These are phyloP conservation scores for Tonatia bakeri DNA, from an alignment of 2,113 vertebrate genomes.

Conservation along the genomic window DNA sequence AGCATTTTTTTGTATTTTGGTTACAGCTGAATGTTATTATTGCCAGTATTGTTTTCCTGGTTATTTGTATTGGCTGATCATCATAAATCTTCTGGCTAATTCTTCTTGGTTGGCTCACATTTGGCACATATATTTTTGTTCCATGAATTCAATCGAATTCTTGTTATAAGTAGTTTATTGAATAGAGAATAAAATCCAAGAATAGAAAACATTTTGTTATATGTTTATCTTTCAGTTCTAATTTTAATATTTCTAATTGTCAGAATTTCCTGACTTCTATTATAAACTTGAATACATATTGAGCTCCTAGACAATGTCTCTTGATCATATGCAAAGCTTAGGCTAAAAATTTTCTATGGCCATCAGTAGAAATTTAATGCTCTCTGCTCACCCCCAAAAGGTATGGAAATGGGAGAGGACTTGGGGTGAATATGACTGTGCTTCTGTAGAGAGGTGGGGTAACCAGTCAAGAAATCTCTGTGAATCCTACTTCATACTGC, in stretches of 20 bases:
- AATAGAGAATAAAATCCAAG: neutral
- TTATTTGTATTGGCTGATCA: neutral
- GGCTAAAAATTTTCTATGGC: neutral
- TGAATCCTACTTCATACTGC: neutral
- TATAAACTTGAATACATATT: neutral
- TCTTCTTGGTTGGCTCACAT: neutral
- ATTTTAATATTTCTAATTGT: neutral
- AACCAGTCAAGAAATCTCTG: neutral
- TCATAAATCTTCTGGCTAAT: neutral
- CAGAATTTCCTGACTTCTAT: neutral
- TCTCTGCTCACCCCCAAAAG: neutral
- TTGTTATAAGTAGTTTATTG: neutral
- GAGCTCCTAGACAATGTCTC: neutral
- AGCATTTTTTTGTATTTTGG: neutral
- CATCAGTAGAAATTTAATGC: neutral
- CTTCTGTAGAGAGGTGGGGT: neutral
- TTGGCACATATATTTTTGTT: neutral
- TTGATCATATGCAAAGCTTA: neutral
- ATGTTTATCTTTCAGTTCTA: neutral
- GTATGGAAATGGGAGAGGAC: neutral
- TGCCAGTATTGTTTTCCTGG: neutral
- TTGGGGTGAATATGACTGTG: fast-evolving
- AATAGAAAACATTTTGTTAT: neutral
- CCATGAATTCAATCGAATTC: neutral
- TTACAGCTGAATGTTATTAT: neutral